Base-by-base conservation (phyloP, 2,888 invertebrate genomes). In the Mesoligia furuncula region DNA sequence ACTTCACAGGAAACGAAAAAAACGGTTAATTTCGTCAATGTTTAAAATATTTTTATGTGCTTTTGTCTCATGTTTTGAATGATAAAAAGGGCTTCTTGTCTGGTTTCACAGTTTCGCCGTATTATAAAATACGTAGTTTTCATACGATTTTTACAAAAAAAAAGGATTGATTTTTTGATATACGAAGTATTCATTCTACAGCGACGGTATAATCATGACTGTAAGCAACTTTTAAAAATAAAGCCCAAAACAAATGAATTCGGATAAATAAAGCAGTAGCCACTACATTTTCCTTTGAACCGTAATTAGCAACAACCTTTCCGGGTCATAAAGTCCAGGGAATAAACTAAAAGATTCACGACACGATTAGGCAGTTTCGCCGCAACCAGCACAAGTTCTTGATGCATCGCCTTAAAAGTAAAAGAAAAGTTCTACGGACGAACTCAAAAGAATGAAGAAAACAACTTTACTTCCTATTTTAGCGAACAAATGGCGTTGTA, bases 391-490 rank as follows among this genome's bases (percentile, higher is more conserved):
- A 69, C 80, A 86, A 89, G 77, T 88, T 88, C 80, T 82, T 85
- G 90, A 93, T 92, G 91, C 90, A 91, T 90, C 85, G 90, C 83
- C 83, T 89, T 91, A 89, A 91, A 92, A 92, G 90, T 90, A 90
- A 92, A 90, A 91, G 88, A 92, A 91, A 92, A 92, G 87, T 92
- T 91, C 73, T 81, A 84, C 85, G 86, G 86, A 86, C 91, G 86
- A 89, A 90, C 91, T 90, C 91, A 92, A 90, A 93, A 91, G 92
- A 86, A 90, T 88, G 84, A 90, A 90, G 92, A 90, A 93, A 94
- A 94, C 92, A 93, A 94, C 90, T 95, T 94, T 93, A 92, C 90
- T 93, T 92, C 92, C 91, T 93, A 94, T 94, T 95, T 94, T 91
- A 78, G 90, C 87, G 94, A 94, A 94, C 93, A 93, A 93, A 94